Evolutionary conservation across 1,140 invertebrate genomes (phyloP), one percentile per base, ranked within the genome.

Genomic region (Venustaconcha ellipsiformis): DNA sequence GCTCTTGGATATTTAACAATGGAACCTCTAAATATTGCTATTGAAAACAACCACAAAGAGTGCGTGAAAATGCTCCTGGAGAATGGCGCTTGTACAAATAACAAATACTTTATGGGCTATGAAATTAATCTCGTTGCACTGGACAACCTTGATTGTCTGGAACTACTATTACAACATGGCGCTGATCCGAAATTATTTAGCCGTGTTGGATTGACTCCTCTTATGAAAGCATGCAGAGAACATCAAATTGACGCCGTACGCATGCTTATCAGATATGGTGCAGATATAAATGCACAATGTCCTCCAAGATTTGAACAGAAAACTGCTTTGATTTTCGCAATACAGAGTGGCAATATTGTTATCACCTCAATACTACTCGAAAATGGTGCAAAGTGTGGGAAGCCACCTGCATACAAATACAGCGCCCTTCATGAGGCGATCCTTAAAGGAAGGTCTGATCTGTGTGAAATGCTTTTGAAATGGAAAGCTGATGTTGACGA

Each of bases 251-350:
- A 81, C 15, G 85, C 84, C 82, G 95, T 96, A 0, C 94, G 96
- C 85, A 92, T 95, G 60, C 89, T 97, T 48, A 94, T 97, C 26
- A 94, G 94, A 84, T 92, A 95, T 84, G 95, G 95, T 4, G 95
- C 95, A 65, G 94, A 96, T 90, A 93, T 97, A 0, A 96, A 89
- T 72, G 63, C 83, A 2, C 78, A 83, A 69, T 83, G 83, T 66
- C 84, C 86, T 6, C 72, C 83, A 20, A 67, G 84, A 37, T 89
- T 89, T 67, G 85, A 86, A 69, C 83, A 85, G 74, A 87, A 87
- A 72, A 95, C 95, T 13, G 95, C 96, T 23, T 90, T 97, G 78
- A 95, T 96, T 87, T 96, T 96, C 86, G 95, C 95, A n/a, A 94
- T 97, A 6, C 91, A 95, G 15, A 94, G 94, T 58, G 87, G 86